These are phyloP conservation scores for Yponomeuta evonymella DNA, from an alignment of 2,888 invertebrate genomes.

Conservation along the genomic window DNA sequence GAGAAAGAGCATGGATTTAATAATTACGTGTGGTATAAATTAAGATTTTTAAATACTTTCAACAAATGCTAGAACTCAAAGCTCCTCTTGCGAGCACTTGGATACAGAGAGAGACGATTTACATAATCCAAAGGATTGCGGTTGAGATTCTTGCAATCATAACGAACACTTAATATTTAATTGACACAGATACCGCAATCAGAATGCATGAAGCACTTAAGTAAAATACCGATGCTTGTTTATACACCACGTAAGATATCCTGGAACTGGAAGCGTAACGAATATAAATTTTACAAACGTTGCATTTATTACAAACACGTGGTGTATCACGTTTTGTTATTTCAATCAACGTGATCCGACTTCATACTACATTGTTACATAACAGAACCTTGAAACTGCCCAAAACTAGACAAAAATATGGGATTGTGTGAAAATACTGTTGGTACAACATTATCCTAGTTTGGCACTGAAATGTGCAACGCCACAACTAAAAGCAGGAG, in stretches of 20 bases:
- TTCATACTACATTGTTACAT: neutral
- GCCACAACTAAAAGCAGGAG: neutral
- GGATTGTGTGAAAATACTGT: neutral
- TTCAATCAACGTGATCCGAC: neutral
- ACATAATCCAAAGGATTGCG: conserved; percentile 6
- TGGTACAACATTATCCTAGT: neutral
- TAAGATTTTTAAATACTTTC: no score
- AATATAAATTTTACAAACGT: neutral
- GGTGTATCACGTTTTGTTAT: neutral
- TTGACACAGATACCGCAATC: neutral
- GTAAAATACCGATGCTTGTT: neutral
- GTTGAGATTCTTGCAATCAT: neutral
- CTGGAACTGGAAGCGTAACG: conserved; percentile 1
- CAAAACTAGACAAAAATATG: neutral
- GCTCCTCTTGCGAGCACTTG: neutral
- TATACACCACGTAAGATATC: neutral
- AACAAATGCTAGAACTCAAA: no score
- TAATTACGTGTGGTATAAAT: no score
- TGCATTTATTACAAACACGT: neutral
- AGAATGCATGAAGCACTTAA: neutral
- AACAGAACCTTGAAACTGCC: neutral
- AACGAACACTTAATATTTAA: neutral
- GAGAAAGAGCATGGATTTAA: no score
- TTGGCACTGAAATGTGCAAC: neutral
- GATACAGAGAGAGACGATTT: neutral